Evolutionary conservation across 1,140 invertebrate genomes (phyloP).

Genomic region (Lordiphosa stackelbergi): DNA sequence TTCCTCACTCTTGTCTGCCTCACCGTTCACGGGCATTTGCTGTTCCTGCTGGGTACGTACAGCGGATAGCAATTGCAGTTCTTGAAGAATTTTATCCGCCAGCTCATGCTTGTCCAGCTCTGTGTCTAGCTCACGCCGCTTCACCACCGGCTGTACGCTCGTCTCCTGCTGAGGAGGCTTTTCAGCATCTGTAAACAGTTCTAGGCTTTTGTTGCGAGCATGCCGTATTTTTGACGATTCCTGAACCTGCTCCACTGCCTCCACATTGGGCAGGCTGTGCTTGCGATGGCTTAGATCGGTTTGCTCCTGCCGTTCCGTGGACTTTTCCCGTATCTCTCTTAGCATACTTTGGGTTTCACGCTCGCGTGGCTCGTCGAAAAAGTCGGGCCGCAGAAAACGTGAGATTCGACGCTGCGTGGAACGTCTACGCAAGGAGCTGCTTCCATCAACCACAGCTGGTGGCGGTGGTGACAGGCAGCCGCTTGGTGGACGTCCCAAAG

Average conservation of each 20-base stretch:
- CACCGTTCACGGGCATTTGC: conserved; percentile 11
- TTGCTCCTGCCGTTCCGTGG: conserved; percentile 35
- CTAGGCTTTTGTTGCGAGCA: conserved; percentile 69
- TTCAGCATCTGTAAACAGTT: conserved; percentile 43
- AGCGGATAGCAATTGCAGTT: conserved; percentile 63
- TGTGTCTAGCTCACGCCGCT: conserved; percentile 45
- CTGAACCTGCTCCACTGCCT: conserved; percentile 13
- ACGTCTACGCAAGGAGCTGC: conserved; percentile 75
- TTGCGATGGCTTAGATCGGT: conserved; percentile 48
- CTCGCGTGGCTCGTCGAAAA: conserved; percentile 85
- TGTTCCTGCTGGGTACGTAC: conserved; percentile 48
- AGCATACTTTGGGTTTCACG: conserved; percentile 82
- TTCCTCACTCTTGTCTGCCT: conserved; percentile 35
- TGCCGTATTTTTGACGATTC: conserved; percentile 32
- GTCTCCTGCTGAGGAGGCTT: not conserved
- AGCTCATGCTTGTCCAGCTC: conserved; percentile 62
- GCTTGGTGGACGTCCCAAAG: conserved; percentile 69
- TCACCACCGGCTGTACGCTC: not conserved
- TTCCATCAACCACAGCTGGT: conserved; percentile 29
- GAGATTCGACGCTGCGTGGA: conserved; percentile 81
- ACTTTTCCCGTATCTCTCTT: conserved; percentile 82
- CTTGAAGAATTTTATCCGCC: conserved; percentile 71
- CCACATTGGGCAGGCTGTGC: conserved; percentile 59
- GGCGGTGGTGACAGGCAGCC: conserved; percentile 70
- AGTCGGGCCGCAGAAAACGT: conserved; percentile 86